Conservation (phyloP, 2,113 vertebrate species). For the Pao palembangensis region DNA sequence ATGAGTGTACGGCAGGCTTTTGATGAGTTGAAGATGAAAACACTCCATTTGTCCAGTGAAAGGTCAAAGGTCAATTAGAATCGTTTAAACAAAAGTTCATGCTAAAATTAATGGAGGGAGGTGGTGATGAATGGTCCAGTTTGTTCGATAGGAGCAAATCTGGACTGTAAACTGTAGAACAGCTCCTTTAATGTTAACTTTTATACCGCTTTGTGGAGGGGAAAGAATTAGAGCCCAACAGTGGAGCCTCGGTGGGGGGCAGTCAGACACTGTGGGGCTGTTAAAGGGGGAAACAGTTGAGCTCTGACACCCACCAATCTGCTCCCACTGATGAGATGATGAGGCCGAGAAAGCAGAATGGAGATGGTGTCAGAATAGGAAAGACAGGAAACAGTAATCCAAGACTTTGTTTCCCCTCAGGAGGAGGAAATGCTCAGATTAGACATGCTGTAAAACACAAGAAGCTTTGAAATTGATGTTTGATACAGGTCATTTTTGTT, state of each 20-base stretch:
- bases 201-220: slow-evolving; percentile 60
- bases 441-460: slow-evolving; percentile 67
- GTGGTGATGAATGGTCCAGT: no score
- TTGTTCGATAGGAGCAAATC: slow-evolving; percentile 8
- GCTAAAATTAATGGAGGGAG: no score
- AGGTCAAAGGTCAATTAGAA: no score
- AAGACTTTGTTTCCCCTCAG: slow-evolving; percentile 40
- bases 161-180: slow-evolving; percentile 32
- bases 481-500: slow-evolving; percentile 44
- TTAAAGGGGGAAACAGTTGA: slow-evolving; percentile 47
- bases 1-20: background rate
- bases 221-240: slow-evolving; percentile 62
- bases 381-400: slow-evolving; percentile 31
- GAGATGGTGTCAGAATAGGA: slow-evolving; percentile 65
- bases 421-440: slow-evolving; percentile 70
- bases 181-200: slow-evolving; percentile 54
- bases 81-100: no score
- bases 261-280: slow-evolving; percentile 58
- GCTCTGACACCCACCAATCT: slow-evolving; percentile 64
- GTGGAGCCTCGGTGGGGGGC: slow-evolving; percentile 51
- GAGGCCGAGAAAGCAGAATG: slow-evolving; percentile 58
- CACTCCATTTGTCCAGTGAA: no score
- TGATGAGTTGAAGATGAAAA: no score
- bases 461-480: slow-evolving; percentile 61
- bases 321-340: slow-evolving; percentile 61